A percentile compares a stretch with the other conserved stretches of the same genome.
These are phyloP conservation scores for Strigamia maritima DNA, from an alignment of 2,888 invertebrate species.

Conservation along the genomic window DNA sequence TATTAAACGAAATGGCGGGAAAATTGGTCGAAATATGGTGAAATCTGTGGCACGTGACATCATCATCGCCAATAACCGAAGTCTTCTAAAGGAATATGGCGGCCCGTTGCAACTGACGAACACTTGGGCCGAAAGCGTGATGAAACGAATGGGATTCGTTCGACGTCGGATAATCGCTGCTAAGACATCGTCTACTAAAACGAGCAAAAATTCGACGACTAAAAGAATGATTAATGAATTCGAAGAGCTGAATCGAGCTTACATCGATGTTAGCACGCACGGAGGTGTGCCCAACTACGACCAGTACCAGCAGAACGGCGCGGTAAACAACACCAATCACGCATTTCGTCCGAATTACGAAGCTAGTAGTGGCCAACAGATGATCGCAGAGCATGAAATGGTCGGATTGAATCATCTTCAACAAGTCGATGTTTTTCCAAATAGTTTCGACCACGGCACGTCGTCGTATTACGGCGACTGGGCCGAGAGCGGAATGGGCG, in stretches of 20 bases:
- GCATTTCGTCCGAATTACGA: not conserved
- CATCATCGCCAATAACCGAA: constrained; percentile 20
- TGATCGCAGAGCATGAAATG: not conserved
- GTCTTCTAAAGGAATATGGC: constrained; percentile 28
- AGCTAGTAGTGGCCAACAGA: not conserved
- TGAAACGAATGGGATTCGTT: constrained; percentile 37
- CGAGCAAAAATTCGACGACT: not conserved
- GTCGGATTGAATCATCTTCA: constrained; percentile 8
- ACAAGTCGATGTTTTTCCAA: not conserved
- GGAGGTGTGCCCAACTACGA: not conserved
- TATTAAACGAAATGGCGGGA: constrained; percentile 32
- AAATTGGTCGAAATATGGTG: constrained; percentile 21
- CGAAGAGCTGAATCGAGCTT: constrained; percentile 22
- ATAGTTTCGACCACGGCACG: not conserved
- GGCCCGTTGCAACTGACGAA: constrained; percentile 30
- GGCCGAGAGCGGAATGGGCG: not conserved
- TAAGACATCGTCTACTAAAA: not conserved
- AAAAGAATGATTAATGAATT: not conserved
- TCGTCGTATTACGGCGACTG: constrained; percentile 4
- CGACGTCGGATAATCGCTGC: not conserved
- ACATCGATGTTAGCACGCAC: constrained; percentile 21
- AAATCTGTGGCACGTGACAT: constrained; percentile 30
- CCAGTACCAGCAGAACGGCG: not conserved
- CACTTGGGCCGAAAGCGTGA: constrained; percentile 35
- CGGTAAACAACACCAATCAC: not conserved